Conservation (phyloP, 2,888 invertebrate species). For the Orchesella flavescens region DNA sequence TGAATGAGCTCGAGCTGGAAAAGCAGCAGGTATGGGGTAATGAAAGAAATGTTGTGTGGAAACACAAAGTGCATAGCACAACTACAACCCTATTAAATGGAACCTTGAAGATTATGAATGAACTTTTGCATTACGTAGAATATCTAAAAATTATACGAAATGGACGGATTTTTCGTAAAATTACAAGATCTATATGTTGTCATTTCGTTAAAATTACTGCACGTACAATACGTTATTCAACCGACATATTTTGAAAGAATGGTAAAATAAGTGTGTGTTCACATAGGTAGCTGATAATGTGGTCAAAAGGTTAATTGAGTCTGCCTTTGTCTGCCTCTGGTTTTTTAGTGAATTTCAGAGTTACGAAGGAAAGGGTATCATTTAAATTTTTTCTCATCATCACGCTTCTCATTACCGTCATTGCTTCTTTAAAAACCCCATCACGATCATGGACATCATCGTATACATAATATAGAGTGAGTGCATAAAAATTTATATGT, state of each 20-base stretch:
- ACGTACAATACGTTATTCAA: no score
- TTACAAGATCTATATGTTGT: no score
- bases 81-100: no score
- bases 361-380: neutral
- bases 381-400: conserved; percentile 3
- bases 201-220: no score
- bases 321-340: conserved; percentile 52
- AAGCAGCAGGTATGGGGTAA: neutral
- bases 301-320: conserved; percentile 60
- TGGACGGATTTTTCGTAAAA: no score
- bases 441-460: neutral
- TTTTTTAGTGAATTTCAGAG: neutral
- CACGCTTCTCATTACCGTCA: neutral
- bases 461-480: no score
- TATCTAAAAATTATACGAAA: no score
- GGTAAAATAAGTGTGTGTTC: neutral
- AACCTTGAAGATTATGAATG: no score
- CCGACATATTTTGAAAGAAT: neutral
- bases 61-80: no score
- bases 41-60: neutral
- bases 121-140: no score
- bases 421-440: neutral
- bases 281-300: neutral
- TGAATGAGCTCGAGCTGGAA: no score
- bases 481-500: neutral